Percentiles rank a stretch among this genome's conserved stretches.
Evolutionary conservation across 2,888 invertebrate genomes (phyloP).

Genomic region (Cheilosia urbana): DNA sequence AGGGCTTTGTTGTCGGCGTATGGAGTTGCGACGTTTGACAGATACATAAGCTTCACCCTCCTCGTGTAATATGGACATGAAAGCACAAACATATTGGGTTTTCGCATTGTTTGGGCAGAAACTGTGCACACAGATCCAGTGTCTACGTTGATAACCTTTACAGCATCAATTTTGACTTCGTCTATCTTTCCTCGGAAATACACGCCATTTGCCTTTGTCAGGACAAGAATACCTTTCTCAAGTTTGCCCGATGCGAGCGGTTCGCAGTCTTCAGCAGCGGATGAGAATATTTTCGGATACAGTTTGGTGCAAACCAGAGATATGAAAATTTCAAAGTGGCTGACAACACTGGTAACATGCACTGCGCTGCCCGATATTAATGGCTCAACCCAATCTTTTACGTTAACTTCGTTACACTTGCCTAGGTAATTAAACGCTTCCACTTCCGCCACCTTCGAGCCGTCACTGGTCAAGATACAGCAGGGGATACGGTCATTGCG

Average conservation of each 20-base stretch:
- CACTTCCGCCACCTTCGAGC: conserved; percentile 71
- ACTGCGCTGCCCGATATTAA: conserved; percentile 68
- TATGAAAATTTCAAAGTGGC: conserved; percentile 76
- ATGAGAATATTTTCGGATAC: conserved; percentile 70
- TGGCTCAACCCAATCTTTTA: conserved; percentile 75
- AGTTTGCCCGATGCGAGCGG: conserved; percentile 13
- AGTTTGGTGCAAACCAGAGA: conserved; percentile 60
- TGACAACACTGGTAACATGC: conserved; percentile 68
- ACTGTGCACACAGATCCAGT: conserved; percentile 64
- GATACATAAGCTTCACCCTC: conserved; percentile 74
- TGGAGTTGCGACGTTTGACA: conserved; percentile 74
- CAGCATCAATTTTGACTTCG: conserved; percentile 3
- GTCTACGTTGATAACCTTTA: conserved; percentile 76
- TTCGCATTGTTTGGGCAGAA: conserved; percentile 51
- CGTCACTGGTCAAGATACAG: conserved; percentile 48
- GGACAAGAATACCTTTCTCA: conserved; percentile 68
- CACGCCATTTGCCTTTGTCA: conserved; percentile 29
- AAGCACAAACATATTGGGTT: conserved; percentile 75
- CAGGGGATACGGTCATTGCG: conserved; percentile 43
- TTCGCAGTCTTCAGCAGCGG: conserved; percentile 70
- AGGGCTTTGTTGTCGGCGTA: conserved; percentile 76
- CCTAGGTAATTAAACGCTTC: conserved; percentile 74
- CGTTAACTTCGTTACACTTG: conserved; percentile 56
- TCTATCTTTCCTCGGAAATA: conserved; percentile 66
- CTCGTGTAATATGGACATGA: conserved; percentile 75